Base-by-base conservation (phyloP, 2,113 vertebrate species). In the Raja brachyura region DNA sequence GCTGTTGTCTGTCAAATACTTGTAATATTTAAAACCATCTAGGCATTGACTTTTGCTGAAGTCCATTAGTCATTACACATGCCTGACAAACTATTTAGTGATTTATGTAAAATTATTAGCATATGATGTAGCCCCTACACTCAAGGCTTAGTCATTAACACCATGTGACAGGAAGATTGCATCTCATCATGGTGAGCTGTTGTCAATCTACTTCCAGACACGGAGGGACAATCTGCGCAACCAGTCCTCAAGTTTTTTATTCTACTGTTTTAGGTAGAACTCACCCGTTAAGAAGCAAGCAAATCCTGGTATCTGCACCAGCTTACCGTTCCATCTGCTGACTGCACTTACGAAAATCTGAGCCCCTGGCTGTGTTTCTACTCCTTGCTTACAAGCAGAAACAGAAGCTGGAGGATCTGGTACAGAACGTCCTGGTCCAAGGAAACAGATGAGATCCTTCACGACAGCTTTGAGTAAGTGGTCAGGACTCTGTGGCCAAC, bases 11-110 rank as follows among this genome's bases (percentile, higher is more conserved):
- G 59, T 88, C 83, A 88, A 88, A 88, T 33, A 63, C 56, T 61
- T 63, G 59, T 63, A 31, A 31, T 59, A 31, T 63, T 86, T 88
- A 31, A 86, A 86, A 56, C 83, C 61, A 63, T 63, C 81, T 66
- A 66, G 83, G 28, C n/a, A 88, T 88, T 31, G 83, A 28, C 59
- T 63, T 88, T 6, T 88, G 59, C 59, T 13, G 59, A 86, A 86
- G 83, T 63, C n/a, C 59, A 88, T 88, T 63, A 88, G 83, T 66
- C 83, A 88, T 88, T 88, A 88, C 13, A 28, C 59, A 63, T 31
- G 83, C 28, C 59, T 88, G 83, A 88, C 83, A 88, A 61, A 31
- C 56, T 31, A 88, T 85, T 85, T 85, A 85, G 81, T 85, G 54
- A 85, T 66, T 88, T 18, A 31, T 88, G 83, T 66, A 63, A 66